A percentile compares a stretch with the other conserved stretches of the same genome.
phyloP scores from a whole-genome alignment of 1,140 invertebrate genomes.

The Calephelis virginiensis region DNA sequence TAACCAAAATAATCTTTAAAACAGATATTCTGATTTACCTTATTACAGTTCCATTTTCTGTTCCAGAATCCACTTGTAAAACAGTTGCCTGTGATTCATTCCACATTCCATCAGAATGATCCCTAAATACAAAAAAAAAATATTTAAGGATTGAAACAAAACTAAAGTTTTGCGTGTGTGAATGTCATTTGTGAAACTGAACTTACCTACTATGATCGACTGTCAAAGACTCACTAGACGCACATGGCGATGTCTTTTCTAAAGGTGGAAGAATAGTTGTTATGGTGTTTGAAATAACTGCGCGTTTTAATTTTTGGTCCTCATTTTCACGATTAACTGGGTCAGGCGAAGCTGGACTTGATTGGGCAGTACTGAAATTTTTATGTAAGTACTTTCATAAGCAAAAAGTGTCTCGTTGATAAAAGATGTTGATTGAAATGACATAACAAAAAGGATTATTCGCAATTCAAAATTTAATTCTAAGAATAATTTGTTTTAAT shows the following conservation, averaged over 20 bases:
- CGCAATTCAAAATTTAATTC: too few species aligned
- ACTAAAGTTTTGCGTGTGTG: background rate
- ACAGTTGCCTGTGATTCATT: conserved; percentile 92
- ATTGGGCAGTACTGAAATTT: conserved; percentile 70
- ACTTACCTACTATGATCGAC: conserved; percentile 82
- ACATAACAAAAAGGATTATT: too few species aligned
- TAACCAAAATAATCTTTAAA: background rate
- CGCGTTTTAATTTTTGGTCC: conserved; percentile 53
- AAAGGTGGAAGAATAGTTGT: conserved; percentile 58
- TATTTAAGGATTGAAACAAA: background rate
- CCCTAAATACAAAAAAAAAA: conserved; percentile 70
- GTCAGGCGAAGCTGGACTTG: conserved; percentile 79
- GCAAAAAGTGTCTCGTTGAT: too few species aligned
- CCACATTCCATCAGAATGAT: conserved; percentile 91
- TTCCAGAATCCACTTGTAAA: conserved; percentile 85
- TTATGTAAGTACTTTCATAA: background rate
- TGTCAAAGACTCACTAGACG: conserved; percentile 88
- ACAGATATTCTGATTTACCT: conserved; percentile 47
- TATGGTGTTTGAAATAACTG: conserved; percentile 50
- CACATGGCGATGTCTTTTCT: conserved; percentile 84
- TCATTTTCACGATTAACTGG: conserved; percentile 43
- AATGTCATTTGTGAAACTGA: background rate
- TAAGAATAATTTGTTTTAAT: too few species aligned
- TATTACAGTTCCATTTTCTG: conserved; percentile 80
- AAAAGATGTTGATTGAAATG: too few species aligned